phyloP scores from a whole-genome alignment of 2,797 vertebrate species.

The Muscicapa comitata region DNA sequence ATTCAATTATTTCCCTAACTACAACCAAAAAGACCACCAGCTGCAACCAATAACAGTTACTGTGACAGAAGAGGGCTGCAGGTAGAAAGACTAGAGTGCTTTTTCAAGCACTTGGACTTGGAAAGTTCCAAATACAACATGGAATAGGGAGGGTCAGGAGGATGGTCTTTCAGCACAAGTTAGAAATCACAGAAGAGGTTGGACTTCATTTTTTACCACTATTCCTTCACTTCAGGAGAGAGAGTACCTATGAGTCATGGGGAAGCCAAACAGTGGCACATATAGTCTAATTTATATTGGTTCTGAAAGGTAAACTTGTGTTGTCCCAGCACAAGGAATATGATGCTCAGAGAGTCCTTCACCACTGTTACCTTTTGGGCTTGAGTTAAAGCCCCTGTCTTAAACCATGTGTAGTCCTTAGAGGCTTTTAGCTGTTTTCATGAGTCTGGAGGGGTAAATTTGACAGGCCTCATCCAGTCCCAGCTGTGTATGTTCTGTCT shows the following conservation, averaged over 20 bases:
- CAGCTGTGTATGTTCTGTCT: neutral
- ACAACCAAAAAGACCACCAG: neutral
- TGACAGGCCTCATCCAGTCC: neutral
- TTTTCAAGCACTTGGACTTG: neutral
- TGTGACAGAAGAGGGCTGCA: neutral
- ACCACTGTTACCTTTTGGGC: neutral
- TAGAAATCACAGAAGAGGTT: neutral
- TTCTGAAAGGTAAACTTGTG: neutral
- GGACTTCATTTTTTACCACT: neutral
- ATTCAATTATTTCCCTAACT: neutral
- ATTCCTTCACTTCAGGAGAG: neutral
- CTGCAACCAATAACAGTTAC: neutral
- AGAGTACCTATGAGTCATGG: neutral
- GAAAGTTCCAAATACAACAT: neutral
- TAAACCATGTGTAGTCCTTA: neutral
- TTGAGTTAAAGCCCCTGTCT: neutral
- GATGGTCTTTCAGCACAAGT: neutral
- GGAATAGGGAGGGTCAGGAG: neutral
- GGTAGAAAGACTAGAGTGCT: neutral
- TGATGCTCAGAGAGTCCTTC: neutral
- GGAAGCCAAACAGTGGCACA: neutral
- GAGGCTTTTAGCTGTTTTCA: neutral
- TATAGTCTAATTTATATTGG: neutral
- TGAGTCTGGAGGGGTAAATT: neutral
- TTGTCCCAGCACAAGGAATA: neutral